Evolutionary conservation across 2,113 vertebrate species (phyloP), one percentile per base, ranked within the genome.

Genomic region (Capreolus pygargus): DNA sequence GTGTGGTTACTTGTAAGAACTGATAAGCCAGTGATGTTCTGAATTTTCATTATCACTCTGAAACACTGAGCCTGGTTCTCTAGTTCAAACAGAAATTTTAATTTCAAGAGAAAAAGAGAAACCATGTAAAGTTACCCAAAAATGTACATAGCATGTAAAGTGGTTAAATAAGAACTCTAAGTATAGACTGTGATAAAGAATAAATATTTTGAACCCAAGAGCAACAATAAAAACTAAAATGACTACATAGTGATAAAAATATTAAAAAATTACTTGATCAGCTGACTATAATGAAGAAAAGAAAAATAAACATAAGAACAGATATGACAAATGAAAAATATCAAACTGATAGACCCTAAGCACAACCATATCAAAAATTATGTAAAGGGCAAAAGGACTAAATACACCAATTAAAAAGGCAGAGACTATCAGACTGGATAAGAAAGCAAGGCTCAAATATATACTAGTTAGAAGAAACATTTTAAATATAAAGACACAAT

Each of bases 21-120:
- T 82, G 39, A 91, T 39, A 96, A 95, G 36, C 78, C 89, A 93
- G 60, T 25, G 86, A 60, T 81, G n/a, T 30, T 96, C 16, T 81
- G 5, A 92, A 84, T 88, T 97, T 88, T 95, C 47, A 96, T 84
- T 94, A 95, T 95, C 43, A 91, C 55, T 86, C 47, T 91, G 55
- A 96, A 96, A 57, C 3, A 64, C 2, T 45, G 9, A 76, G 50
- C 17, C 39, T 94, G 43, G 6, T 83, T 86, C 21, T 86, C 33
- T 92, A 86, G 28, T 58, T 87, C 43, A 89, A 93, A 92, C 0
- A 50, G 15, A 39, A 94, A 61, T 60, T 86, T 90, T 88, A 95
- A 82, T 81, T 64, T 96, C 45, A 64, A 93, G 94, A 88, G 39
- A 88, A 55, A 7, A 91, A 92, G 28, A 91, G 9, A 89, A 88